Conservation (phyloP, 2,113 vertebrate genomes). For the Cynocephalus volans region DNA sequence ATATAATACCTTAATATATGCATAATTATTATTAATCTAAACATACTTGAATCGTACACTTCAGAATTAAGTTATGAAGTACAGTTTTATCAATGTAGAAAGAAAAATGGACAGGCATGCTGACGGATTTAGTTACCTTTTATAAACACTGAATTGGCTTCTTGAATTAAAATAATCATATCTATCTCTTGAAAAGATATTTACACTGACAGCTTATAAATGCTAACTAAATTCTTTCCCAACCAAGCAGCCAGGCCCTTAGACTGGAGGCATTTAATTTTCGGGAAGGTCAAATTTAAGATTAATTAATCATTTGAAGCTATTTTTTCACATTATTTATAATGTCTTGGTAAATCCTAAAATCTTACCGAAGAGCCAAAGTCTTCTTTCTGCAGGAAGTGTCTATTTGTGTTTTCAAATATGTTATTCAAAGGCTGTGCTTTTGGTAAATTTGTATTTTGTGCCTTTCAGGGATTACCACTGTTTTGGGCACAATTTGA, state of each 20-base stretch:
- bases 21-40: conserved; percentile 68
- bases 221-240: conserved; percentile 80
- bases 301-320: conserved; percentile 80
- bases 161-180: conserved; percentile 77
- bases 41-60: neutral
- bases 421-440: conserved; percentile 29
- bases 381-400: neutral
- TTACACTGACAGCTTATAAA: conserved; percentile 80
- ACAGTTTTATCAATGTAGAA: conserved; percentile 71
- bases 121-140: conserved; percentile 80
- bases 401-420: neutral
- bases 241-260: conserved; percentile 30
- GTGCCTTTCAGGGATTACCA: neutral
- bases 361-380: neutral
- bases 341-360: conserved; percentile 3
- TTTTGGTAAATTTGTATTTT: neutral
- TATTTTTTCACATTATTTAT: conserved; percentile 60
- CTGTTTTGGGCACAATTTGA: neutral
- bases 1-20: conserved; percentile 58
- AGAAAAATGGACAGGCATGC: conserved; percentile 41
- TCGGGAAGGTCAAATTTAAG: conserved; percentile 68
- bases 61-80: conserved; percentile 66
- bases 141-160: conserved; percentile 84
- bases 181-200: conserved; percentile 73
- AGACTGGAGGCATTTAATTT: conserved; percentile 70